Evolutionary conservation across 2,113 vertebrate species (phyloP).

Genomic region (Noturus placidus): DNA sequence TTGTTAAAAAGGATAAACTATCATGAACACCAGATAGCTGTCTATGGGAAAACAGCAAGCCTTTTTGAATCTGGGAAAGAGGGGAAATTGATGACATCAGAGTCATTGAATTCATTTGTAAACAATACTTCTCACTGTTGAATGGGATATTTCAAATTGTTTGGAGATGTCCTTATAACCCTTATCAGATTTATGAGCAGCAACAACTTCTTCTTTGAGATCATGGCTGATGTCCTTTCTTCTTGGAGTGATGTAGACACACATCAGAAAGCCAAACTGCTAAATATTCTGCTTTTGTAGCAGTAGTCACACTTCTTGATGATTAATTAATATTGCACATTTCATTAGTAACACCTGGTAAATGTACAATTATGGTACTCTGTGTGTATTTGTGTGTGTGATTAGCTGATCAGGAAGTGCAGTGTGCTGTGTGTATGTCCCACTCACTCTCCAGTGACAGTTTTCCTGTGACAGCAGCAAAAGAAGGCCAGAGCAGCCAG

Average conservation of each 20-base stretch:
- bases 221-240: neutral
- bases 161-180: neutral
- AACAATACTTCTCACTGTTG: neutral
- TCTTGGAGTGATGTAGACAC: neutral
- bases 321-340: neutral
- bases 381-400: neutral
- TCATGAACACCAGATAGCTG: neutral
- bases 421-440: neutral
- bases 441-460: slow-evolving; percentile 72
- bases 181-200: neutral
- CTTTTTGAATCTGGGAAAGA: neutral
- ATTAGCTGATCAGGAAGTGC: neutral
- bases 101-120: neutral
- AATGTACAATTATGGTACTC: neutral
- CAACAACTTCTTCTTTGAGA: neutral
- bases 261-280: neutral
- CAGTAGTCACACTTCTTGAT: neutral
- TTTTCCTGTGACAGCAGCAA: slow-evolving; percentile 70
- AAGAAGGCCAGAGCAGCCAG: slow-evolving; percentile 68
- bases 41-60: neutral
- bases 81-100: neutral
- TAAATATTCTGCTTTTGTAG: neutral
- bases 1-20: neutral
- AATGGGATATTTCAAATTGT: neutral
- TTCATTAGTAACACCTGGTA: neutral